Evolutionary conservation across 2,797 vertebrate genomes (phyloP), one percentile per base, ranked within the genome.

Genomic region (Catharus ustulatus): DNA sequence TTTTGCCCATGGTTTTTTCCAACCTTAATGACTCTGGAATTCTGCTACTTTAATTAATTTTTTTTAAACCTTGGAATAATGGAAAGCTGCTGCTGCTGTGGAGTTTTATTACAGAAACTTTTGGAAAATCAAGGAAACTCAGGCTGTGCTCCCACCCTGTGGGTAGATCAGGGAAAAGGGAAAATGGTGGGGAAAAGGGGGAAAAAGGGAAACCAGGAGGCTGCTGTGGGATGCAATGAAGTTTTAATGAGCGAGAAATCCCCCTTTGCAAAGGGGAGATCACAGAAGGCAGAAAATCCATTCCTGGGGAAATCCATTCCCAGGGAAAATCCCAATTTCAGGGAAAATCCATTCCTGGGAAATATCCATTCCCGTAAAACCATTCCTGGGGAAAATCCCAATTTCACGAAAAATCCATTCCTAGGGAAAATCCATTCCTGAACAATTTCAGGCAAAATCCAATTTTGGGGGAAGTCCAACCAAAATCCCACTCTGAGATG

Each of bases 241-340:
- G 16, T 51, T 94, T 95, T 95, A 96, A 90, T 96, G 83, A 85
- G 42, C 4, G 8, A 90, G 42, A 87, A 84, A 84, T 13, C 20
- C 10, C 5, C 26, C 14, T 69, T 87, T 54, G 72, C 79, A 71
- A 93, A 94, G 79, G 5, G 81, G 49, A 18, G 34, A 38, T 22
- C 48, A 71, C 68, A 86, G 90, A 87, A 43, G 0, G 4, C 0
- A 9, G 61, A 42, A 84, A 79, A 43, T 26, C 45, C 38, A 6
- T 32, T 87, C 52, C 51, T 8, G 17, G 27, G 10, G 55, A 48
- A 78, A 61, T 29, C 52, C 48, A 38, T 26, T 54, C 40, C 61
- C 3, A 10, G 45, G 21, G 45, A 38, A 75, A 79, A 43, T 26
- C 49, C 42, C 13, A 24, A n/a, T n/a, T 57, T 43, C 5, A 1